Evolutionary conservation across 1,140 invertebrate genomes (phyloP).

Genomic region (Cotesia glomerata): DNA sequence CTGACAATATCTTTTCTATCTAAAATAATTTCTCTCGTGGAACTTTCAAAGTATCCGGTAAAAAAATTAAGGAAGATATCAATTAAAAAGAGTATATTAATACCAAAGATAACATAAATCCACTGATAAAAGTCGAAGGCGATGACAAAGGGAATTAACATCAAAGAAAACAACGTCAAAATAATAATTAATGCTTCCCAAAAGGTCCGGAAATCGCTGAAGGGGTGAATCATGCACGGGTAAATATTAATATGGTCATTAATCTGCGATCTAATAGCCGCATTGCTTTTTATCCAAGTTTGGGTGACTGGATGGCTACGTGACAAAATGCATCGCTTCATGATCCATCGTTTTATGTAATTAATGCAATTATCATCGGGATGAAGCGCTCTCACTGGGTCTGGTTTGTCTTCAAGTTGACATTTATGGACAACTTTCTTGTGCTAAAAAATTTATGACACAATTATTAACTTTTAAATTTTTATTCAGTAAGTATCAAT

Average conservation of each 20-base stretch:
- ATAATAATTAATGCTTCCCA: slow-evolving; percentile 50
- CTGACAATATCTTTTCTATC: slow-evolving; percentile 41
- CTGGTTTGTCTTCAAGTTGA: slow-evolving; percentile 24
- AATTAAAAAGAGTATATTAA: slow-evolving; percentile 40
- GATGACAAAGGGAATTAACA: slow-evolving; percentile 40
- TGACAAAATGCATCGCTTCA: slow-evolving; percentile 33
- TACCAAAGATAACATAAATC: slow-evolving; percentile 14
- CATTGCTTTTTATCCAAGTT: slow-evolving; percentile 48
- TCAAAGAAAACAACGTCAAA: slow-evolving; percentile 31
- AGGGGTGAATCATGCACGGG: slow-evolving; percentile 54
- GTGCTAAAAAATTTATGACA: background rate
- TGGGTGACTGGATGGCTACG: slow-evolving; percentile 40
- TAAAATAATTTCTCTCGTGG: slow-evolving; percentile 40
- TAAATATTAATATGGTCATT: slow-evolving; percentile 45
- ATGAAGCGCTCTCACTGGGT: slow-evolving; percentile 30
- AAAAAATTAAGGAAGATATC: slow-evolving; percentile 47
- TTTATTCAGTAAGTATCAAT: background rate
- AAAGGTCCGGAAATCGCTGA: slow-evolving; percentile 45
- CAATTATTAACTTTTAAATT: background rate
- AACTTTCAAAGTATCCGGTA: slow-evolving; percentile 51
- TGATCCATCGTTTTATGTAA: slow-evolving; percentile 37
- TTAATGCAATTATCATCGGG: slow-evolving; percentile 24
- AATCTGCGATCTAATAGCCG: slow-evolving; percentile 50
- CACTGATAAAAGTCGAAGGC: slow-evolving; percentile 37
- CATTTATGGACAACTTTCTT: slow-evolving; percentile 41